Evolutionary conservation across 2,113 vertebrate genomes (phyloP), one percentile per base, ranked within the genome.

Genomic region (Elaphurus davidianus): DNA sequence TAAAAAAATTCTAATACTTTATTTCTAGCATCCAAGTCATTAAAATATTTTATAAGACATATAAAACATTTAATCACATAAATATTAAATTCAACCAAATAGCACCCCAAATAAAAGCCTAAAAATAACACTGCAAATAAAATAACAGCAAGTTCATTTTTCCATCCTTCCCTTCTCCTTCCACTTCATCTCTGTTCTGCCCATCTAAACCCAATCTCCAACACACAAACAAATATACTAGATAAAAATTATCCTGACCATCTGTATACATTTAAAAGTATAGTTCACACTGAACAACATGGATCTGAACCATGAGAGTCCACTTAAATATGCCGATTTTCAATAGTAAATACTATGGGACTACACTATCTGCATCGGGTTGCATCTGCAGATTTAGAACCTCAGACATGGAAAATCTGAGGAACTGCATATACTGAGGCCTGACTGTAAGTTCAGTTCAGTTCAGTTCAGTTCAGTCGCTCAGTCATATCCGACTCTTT

Each of bases 21-120:
- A 96, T 88, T 87, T 94, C 43, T 76, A 91, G 4, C 5, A 93
- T 16, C 40, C 4, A 85, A 28, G n/a, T 45, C 40, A 74, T 79
- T 78, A 84, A 90, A 96, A 91, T 86, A 91, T 15, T 60, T 89
- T 81, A 62, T n/a, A 94, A 96, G n/a, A 15, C 54, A 90, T 74
- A 92, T 64, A 57, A 87, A 83, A 76, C 23, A 96, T 47, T 59
- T 89, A 82, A 52, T 89, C 52, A 90, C 1, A 60, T 40, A 88
- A 55, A 62, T 96, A 84, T 84, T 76, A 90, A 76, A 47, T 47
- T 90, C 64, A 83, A 59, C 95, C 79, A 96, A 82, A 87, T 6
- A 93, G 81, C 28, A 67, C 3, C 28, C 45, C 79, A 82, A 79
- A 89, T 50, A 91, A 96, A 96, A 93, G 7, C 19, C 25, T 93